Conservation (phyloP, 2,888 invertebrate species). For the Trissoscelio sp. region DNA sequence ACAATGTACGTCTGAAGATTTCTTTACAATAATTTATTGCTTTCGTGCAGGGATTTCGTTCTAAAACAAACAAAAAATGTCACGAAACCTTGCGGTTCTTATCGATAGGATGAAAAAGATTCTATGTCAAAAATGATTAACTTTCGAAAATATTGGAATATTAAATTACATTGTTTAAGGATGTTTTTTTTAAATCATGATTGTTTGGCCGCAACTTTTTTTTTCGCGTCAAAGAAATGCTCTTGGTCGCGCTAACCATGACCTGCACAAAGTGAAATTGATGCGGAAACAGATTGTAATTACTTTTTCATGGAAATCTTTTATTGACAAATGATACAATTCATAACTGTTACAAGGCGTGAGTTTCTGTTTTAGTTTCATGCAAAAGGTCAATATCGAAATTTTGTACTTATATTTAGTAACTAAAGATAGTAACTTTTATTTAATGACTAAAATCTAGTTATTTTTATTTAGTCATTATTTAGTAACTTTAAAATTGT, state of each 20-base stretch:
- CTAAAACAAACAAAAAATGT: too few species aligned
- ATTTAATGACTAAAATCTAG: too few species aligned
- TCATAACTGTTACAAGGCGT: constrained; percentile 31
- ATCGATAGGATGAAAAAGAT: neutral
- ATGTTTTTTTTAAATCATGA: neutral
- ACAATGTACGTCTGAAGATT: neutral
- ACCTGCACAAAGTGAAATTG: constrained; percentile 38
- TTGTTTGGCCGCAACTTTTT: neutral
- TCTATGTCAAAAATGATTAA: neutral
- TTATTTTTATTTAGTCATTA: too few species aligned
- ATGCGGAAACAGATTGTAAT: constrained; percentile 9
- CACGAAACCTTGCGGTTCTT: constrained; percentile 16
- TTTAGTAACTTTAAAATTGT: too few species aligned
- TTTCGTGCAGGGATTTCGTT: neutral
- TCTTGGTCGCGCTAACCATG: constrained; percentile 18
- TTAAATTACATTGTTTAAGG: neutral
- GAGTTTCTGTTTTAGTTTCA: too few species aligned
- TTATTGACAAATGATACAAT: constrained; percentile 15
- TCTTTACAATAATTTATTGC: neutral
- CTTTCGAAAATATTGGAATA: constrained; percentile 23
- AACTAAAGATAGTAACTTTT: neutral
- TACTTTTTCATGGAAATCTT: constrained; percentile 4
- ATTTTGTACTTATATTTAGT: neutral
- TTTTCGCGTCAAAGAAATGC: constrained; percentile 1
- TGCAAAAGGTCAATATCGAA: too few species aligned